Base-by-base conservation (phyloP, 2,113 vertebrate species). In the Rallus limicola region DNA sequence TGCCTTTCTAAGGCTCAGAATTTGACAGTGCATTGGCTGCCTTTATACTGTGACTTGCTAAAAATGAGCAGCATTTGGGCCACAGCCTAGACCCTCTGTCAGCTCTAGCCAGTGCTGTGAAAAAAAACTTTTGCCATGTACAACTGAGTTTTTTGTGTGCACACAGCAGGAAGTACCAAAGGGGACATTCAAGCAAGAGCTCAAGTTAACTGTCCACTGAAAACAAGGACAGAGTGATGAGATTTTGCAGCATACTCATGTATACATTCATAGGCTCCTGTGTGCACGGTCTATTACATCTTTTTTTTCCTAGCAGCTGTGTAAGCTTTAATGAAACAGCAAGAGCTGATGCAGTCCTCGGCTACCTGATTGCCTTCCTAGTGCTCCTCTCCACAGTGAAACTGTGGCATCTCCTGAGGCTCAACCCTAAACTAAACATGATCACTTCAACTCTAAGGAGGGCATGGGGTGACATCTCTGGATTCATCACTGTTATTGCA, bases 391-490 rank as follows among this genome's bases (percentile, higher is more conserved):
- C 99, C 88, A 99, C 99, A 8, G 96, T 99, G 93, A 99, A 99
- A 95, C 97, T 99, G 89, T 99, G 99, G 99, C 99, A 99, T 90
- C 98, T 99, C 87, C 97, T 99, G 97, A 98, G 99, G 94, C 96
- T 99, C 93, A 99, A 99, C 94, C 99, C 99, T 59, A 99, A 99
- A 86, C 97, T 99, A 64, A 98, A 99, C 97, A 98, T 99, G 99
- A 99, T 99, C 97, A 99, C 99, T 16, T 98, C 99, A 29, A 98
- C 99, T 2, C 97, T 99, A 60, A 96, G 97, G 94, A 97, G 98
- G 60, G 99, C 99, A 36, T 99, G 99, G 99, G 98, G 98, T 18
- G 99, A 99, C 94, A 99, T 99, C 96, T 99, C 99, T 36, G 99
- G 99, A 90, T 99, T 99, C 96, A 95, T 99, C 74, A 96, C 97